phyloP scores from a whole-genome alignment of 2,797 vertebrate genomes.

The Hydrolagus colliei region DNA sequence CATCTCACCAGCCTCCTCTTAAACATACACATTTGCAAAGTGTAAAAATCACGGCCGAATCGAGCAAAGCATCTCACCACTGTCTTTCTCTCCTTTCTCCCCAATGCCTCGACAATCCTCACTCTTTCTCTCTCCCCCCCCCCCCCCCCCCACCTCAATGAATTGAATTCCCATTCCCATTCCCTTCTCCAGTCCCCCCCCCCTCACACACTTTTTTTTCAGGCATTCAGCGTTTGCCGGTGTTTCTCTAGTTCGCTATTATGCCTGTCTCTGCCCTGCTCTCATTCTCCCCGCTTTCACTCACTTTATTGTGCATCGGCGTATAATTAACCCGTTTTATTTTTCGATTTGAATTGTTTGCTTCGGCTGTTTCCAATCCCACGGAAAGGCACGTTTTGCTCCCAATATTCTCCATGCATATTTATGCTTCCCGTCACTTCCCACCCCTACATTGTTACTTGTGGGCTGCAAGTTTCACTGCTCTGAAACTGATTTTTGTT shows the following conservation, averaged over 20 bases:
- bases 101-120: not conserved
- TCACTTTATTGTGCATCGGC: not conserved
- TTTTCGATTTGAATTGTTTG: not conserved
- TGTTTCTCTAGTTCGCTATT: too few species aligned
- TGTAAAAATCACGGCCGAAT: not conserved
- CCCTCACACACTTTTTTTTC: not conserved
- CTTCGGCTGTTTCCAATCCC: not conserved
- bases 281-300: not conserved
- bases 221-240: too few species aligned
- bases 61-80: not conserved
- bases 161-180: not conserved
- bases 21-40: slow-evolving; percentile 17
- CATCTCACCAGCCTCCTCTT: slow-evolving; percentile 3
- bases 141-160: not conserved
- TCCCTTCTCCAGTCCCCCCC: not conserved
- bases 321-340: not conserved
- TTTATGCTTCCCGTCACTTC: too few species aligned
- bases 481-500: too few species aligned
- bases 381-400: not conserved
- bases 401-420: not conserved
- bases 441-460: too few species aligned
- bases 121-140: not conserved
- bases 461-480: too few species aligned
- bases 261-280: not conserved
- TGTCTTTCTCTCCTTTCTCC: not conserved